Evolutionary conservation across 2,797 vertebrate species (phyloP).

Genomic region (Alectoris magna): DNA sequence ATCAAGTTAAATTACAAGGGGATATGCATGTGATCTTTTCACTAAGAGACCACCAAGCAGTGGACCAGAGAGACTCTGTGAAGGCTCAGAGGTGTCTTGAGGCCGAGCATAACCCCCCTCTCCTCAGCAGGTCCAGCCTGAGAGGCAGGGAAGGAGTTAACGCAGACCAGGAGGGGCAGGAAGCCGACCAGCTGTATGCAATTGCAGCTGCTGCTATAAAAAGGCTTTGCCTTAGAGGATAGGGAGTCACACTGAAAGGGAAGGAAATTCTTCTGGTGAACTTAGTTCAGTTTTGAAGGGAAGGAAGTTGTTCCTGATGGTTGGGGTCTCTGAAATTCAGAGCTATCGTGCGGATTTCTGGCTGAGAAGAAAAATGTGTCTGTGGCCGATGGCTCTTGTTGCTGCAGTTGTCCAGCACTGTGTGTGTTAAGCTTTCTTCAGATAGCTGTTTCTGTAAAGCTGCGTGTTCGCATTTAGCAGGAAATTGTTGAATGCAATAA

Average conservation of each 20-base stretch:
- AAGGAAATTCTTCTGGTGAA: constrained; percentile 63
- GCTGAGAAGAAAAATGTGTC: not conserved
- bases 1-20: not conserved
- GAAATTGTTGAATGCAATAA: not conserved
- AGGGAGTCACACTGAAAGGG: constrained; percentile 32
- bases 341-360: not conserved
- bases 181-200: constrained; percentile 63
- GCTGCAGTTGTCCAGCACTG: not conserved
- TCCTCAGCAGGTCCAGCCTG: accelerated
- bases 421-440: not conserved
- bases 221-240: constrained; percentile 52
- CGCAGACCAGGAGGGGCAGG: constrained; percentile 54
- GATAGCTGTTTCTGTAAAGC: not conserved
- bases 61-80: not conserved
- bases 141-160: constrained; percentile 44
- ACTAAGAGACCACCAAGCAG: not conserved
- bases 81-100: not conserved
- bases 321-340: not conserved
- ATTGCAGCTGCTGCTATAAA: constrained; percentile 71
- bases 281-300: constrained; percentile 25
- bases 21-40: not conserved
- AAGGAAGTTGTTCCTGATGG: constrained; percentile 39
- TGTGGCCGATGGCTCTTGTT: not conserved
- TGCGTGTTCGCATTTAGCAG: not conserved
- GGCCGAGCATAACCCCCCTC: not conserved